phyloP scores from a whole-genome alignment of 2,888 invertebrate species.

The Thyatira batis region DNA sequence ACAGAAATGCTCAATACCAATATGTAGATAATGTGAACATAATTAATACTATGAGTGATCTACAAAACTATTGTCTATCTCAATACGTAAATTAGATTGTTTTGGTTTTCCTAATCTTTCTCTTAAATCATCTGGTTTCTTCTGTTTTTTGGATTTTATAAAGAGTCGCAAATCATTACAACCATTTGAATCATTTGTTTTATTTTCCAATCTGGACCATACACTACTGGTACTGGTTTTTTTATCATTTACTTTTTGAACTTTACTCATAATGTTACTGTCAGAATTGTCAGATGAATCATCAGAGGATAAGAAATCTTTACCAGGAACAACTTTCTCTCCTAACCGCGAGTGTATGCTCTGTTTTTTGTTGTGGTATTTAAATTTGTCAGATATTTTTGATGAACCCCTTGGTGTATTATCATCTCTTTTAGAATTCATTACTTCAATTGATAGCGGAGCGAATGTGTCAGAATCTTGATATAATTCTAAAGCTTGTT shows the following conservation, averaged over 20 bases:
- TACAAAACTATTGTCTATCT: slow-evolving; percentile 72
- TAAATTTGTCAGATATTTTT: slow-evolving; percentile 69
- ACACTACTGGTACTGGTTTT: slow-evolving; percentile 71
- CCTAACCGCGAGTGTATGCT: slow-evolving; percentile 66
- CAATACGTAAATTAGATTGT: slow-evolving; percentile 71
- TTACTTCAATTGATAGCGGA: slow-evolving; percentile 71
- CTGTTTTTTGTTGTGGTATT: slow-evolving; percentile 36
- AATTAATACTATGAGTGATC: slow-evolving; percentile 40
- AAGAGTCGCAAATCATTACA: slow-evolving; percentile 65
- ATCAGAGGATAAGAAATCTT: slow-evolving; percentile 47
- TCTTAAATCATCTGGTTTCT: slow-evolving; percentile 62
- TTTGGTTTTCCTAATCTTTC: slow-evolving; percentile 64
- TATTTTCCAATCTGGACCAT: slow-evolving; percentile 81
- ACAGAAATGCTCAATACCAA: background rate
- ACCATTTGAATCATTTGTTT: slow-evolving; percentile 33
- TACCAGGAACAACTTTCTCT: slow-evolving; percentile 46
- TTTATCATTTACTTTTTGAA: slow-evolving; percentile 66
- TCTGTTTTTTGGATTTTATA: slow-evolving; percentile 57
- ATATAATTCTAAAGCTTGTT: slow-evolving; percentile 35
- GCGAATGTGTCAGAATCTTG: slow-evolving; percentile 54
- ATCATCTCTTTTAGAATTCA: slow-evolving; percentile 49
- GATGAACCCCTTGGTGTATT: slow-evolving; percentile 54
- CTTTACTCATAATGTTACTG: slow-evolving; percentile 77
- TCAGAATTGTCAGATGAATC: slow-evolving; percentile 56
- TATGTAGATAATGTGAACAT: background rate